Percentiles rank a stretch among this genome's conserved stretches.
Evolutionary conservation across 2,797 vertebrate species (phyloP).

Genomic region (Octomys mimax): DNA sequence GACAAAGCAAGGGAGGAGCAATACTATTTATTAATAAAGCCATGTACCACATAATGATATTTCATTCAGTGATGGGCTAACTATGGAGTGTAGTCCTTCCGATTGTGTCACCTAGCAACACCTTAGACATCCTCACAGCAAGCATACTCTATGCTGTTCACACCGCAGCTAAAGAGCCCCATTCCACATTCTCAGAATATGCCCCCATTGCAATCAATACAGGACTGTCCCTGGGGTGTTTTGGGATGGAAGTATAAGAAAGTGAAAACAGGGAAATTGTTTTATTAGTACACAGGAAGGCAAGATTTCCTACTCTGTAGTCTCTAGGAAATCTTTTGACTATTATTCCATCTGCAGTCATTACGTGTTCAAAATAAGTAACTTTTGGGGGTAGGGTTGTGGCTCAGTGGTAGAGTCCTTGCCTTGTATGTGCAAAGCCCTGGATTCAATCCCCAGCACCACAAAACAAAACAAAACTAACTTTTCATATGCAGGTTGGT

Average conservation of each 20-base stretch:
- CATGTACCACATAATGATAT: background rate
- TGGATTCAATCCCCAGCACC: too few species aligned
- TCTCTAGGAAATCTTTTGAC: conserved; percentile 36
- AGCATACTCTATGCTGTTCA: background rate
- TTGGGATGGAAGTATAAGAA: conserved; percentile 23
- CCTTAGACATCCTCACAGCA: background rate
- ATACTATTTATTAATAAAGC: background rate
- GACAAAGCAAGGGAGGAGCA: background rate
- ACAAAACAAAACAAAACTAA: background rate
- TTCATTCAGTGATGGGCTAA: background rate
- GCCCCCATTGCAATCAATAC: background rate
- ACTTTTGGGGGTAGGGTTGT: too few species aligned
- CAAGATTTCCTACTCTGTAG: background rate
- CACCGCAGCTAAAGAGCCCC: background rate
- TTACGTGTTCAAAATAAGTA: background rate
- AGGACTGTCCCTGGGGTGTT: background rate
- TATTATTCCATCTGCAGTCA: background rate
- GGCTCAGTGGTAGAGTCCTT: too few species aligned
- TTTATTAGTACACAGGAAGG: background rate
- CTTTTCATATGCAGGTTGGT: background rate
- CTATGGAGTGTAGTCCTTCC: background rate
- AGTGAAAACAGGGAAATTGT: background rate
- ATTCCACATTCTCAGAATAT: background rate
- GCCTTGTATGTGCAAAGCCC: too few species aligned
- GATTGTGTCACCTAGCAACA: background rate